Percentiles rank a stretch among this genome's conserved stretches.
These are phyloP conservation scores for Caradrina clavipalpis DNA, from an alignment of 2,888 invertebrate genomes.

Conservation along the genomic window DNA sequence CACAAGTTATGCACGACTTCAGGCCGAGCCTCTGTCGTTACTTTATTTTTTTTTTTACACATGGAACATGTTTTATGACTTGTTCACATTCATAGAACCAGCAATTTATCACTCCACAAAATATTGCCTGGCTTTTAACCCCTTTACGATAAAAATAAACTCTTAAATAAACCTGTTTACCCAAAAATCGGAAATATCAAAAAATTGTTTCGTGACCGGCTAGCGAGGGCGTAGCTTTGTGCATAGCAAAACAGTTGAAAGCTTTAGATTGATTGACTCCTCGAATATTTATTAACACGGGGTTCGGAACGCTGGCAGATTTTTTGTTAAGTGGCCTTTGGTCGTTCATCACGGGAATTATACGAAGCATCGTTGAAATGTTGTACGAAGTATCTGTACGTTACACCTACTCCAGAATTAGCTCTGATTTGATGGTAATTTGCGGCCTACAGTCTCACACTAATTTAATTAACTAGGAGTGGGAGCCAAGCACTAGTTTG, in stretches of 20 bases:
- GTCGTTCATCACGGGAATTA: neutral
- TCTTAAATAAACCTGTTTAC: too few species aligned
- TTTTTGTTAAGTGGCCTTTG: neutral
- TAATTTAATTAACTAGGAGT: constrained; percentile 4
- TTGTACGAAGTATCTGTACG: neutral
- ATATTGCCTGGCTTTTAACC: neutral
- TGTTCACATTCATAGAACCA: constrained; percentile 11
- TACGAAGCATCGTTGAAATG: neutral
- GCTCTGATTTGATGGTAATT: neutral
- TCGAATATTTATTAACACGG: constrained; percentile 40
- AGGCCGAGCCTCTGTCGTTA: neutral
- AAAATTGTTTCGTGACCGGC: neutral
- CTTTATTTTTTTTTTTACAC: constrained; percentile 10
- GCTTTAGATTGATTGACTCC: constrained; percentile 55
- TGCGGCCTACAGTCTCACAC: neutral
- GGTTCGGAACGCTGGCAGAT: neutral
- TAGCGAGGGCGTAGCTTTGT: constrained; percentile 51
- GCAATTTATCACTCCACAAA: constrained; percentile 3
- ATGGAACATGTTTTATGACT: constrained; percentile 4
- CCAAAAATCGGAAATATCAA: neutral
- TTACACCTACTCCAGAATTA: neutral
- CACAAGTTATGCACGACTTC: constrained; percentile 4
- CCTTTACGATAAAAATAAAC: neutral
- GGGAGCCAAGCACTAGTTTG: constrained; percentile 11
- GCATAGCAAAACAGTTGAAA: constrained; percentile 61